A percentile compares a stretch with the other conserved stretches of the same genome.
These are phyloP conservation scores for Egretta garzetta DNA, from an alignment of 2,113 vertebrate genomes.

Conservation along the genomic window DNA sequence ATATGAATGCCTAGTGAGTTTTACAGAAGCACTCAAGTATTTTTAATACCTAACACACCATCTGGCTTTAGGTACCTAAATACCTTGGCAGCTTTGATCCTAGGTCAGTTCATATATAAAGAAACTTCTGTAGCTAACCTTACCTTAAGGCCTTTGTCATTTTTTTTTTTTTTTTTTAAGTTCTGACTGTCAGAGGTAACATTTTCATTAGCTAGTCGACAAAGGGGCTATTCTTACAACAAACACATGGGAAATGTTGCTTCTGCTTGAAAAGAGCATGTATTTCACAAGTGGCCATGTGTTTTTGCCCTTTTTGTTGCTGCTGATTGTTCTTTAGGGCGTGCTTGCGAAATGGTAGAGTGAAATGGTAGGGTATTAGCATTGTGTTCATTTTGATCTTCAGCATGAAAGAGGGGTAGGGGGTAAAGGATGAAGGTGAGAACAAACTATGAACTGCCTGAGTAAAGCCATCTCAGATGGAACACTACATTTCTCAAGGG, in stretches of 20 bases:
- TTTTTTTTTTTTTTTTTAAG: background rate
- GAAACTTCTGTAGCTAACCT: background rate
- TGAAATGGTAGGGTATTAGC: background rate
- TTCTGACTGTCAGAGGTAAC: background rate
- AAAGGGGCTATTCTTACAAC: background rate
- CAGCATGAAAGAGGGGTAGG: background rate
- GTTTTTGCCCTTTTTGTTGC: background rate
- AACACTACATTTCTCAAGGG: background rate
- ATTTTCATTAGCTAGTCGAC: background rate
- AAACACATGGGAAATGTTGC: background rate
- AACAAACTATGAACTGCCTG: background rate
- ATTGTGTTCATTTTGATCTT: background rate
- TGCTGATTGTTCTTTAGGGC: background rate
- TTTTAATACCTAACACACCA: background rate
- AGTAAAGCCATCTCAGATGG: background rate
- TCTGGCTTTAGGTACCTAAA: background rate
- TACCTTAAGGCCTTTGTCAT: background rate
- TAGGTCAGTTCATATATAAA: background rate
- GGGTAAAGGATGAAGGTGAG: background rate
- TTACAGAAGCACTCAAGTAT: background rate
- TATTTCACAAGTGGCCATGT: background rate
- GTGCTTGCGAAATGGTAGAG: background rate
- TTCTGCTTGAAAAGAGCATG: background rate
- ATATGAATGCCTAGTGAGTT: background rate
- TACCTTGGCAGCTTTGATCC: background rate